phyloP scores from a whole-genome alignment of 2,113 vertebrate species.

The Genyomyrus donnyi region DNA sequence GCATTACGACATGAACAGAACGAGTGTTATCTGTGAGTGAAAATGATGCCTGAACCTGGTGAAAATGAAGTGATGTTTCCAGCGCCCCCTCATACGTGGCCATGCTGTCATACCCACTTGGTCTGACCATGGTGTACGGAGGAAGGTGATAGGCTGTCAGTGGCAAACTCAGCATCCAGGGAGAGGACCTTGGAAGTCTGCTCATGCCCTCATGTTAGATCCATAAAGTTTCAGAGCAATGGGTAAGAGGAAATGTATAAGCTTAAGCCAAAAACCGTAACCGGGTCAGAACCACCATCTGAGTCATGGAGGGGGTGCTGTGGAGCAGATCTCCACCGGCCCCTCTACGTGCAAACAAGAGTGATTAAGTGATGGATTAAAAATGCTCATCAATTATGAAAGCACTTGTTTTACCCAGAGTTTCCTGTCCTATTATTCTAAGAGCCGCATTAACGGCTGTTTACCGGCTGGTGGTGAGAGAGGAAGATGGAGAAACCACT shows the following conservation, averaged over 20 bases:
- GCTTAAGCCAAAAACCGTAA: not conserved
- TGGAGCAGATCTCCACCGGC: not conserved
- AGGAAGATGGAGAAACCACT: slow-evolving; percentile 58
- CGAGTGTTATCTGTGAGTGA: not conserved
- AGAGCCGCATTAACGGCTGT: slow-evolving; percentile 92
- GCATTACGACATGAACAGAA: not conserved
- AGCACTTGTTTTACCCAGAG: slow-evolving; percentile 70
- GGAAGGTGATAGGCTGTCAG: not conserved
- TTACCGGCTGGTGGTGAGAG: slow-evolving; percentile 80
- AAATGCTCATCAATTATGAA: slow-evolving; percentile 86
- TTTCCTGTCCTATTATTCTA: slow-evolving; percentile 90
- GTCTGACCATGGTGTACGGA: not conserved
- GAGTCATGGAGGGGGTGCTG: not conserved
- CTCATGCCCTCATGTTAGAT: not conserved
- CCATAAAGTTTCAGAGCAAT: not conserved
- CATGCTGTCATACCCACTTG: not conserved
- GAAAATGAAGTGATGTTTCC: not conserved
- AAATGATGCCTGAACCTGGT: too few relatives aligned
- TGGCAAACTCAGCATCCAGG: not conserved
- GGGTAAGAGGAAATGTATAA: not conserved
- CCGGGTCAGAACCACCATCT: not conserved
- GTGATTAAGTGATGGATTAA: slow-evolving; percentile 90
- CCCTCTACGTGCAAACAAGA: slow-evolving; percentile 70
- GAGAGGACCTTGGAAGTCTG: not conserved
- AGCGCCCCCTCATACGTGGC: not conserved